Conservation (phyloP, 2,113 vertebrate species). For the Paraplagusia blochii region DNA sequence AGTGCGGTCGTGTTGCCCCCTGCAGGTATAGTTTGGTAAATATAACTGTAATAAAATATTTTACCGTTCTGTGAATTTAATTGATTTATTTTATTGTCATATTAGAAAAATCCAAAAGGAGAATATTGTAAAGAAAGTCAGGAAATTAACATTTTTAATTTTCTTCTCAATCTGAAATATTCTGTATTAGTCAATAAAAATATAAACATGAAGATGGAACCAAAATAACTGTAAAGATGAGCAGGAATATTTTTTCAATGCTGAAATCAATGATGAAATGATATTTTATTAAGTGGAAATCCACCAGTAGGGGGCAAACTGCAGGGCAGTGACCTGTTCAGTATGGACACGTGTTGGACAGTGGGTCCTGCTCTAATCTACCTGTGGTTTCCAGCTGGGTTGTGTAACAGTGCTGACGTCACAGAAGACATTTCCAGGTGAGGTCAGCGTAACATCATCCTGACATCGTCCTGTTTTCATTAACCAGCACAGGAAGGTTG, state of each 20-base stretch:
- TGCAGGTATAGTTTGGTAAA: constrained; percentile 6
- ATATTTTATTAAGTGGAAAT: too few relatives aligned
- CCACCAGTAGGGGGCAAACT: constrained; percentile 17
- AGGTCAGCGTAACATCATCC: background rate
- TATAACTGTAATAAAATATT: background rate
- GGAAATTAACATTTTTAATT: background rate
- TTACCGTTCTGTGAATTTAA: background rate
- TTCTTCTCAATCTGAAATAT: too few relatives aligned
- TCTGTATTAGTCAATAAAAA: too few relatives aligned
- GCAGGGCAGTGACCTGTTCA: background rate
- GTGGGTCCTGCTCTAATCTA: background rate
- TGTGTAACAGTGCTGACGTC: background rate
- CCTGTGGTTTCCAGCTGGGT: background rate
- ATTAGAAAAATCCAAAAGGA: too few relatives aligned
- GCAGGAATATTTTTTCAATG: too few relatives aligned
- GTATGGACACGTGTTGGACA: too few relatives aligned
- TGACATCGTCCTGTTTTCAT: background rate
- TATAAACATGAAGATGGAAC: too few relatives aligned
- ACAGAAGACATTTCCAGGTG: background rate
- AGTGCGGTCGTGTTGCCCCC: constrained; percentile 32
- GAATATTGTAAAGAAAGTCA: too few relatives aligned
- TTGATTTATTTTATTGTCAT: background rate
- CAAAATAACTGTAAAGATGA: too few relatives aligned
- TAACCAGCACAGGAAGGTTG: too few relatives aligned
- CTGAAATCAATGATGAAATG: too few relatives aligned